Conservation (phyloP, 30 jellyfish, hydroid and myxozoan species). For the Cassiopea andromeda region DNA sequence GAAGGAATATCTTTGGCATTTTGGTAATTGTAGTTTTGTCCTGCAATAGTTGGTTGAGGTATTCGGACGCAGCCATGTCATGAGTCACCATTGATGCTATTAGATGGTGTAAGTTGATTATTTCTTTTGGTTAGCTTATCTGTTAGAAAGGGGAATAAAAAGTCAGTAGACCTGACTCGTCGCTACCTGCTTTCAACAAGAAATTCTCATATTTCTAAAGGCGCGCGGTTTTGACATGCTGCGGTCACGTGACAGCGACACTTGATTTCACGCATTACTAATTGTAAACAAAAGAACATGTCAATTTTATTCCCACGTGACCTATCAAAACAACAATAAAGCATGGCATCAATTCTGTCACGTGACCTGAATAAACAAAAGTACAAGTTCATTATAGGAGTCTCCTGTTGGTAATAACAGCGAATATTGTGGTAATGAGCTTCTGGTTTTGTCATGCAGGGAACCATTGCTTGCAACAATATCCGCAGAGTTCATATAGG, state of each 20-base stretch:
- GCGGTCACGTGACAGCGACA: slow-evolving; percentile 44
- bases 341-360: neutral
- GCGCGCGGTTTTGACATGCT: slow-evolving; percentile 80
- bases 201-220: slow-evolving; percentile 32
- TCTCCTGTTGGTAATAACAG: slow-evolving; percentile 47
- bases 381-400: neutral
- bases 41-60: slow-evolving; percentile 92
- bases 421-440: neutral
- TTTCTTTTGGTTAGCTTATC: slow-evolving; percentile 40
- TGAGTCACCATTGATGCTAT: slow-evolving; percentile 89
- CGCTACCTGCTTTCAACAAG: slow-evolving; percentile 32
- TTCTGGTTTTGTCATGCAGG: slow-evolving; percentile 8
- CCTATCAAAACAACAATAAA: neutral
- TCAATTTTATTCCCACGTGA: slow-evolving; percentile 36
- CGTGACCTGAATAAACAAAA: slow-evolving; percentile 18
- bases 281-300: slow-evolving; percentile 71
- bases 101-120: slow-evolving; percentile 60
- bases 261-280: slow-evolving; percentile 64
- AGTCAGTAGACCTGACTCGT: slow-evolving; percentile 10
- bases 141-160: slow-evolving; percentile 46
- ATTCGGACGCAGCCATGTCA: slow-evolving; percentile 97
- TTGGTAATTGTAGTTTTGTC: slow-evolving; percentile 95
- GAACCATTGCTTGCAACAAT: neutral
- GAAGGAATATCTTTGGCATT: slow-evolving; percentile 98
- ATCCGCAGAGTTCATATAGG: neutral